Evolutionary conservation across 2,888 invertebrate species (phyloP).

Genomic region (Abscondita cerata): DNA sequence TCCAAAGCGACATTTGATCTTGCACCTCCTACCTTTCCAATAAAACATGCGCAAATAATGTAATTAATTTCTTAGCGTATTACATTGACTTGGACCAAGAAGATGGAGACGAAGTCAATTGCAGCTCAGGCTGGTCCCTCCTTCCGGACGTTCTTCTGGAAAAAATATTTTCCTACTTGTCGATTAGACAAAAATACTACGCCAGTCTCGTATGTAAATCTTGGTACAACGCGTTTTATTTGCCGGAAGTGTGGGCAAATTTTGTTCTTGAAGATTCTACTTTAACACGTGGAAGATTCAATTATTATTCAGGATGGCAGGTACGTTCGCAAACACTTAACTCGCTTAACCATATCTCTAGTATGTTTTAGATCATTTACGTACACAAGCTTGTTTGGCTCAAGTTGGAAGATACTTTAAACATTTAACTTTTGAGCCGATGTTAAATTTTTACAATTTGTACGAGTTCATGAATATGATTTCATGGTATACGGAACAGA

Average conservation of each 20-base stretch:
- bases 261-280: constrained; percentile 77
- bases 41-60: neutral
- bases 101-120: constrained; percentile 55
- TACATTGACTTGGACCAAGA: constrained; percentile 55
- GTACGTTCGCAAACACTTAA: constrained; percentile 46
- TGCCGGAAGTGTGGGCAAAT: constrained; percentile 77
- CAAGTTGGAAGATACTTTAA: constrained; percentile 72
- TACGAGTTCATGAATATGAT: constrained; percentile 85
- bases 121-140: constrained; percentile 68
- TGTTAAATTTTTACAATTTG: constrained; percentile 80
- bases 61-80: constrained; percentile 42
- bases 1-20: too few relatives aligned
- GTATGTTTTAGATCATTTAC: constrained; percentile 75
- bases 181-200: constrained; percentile 73
- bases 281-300: constrained; percentile 76
- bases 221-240: constrained; percentile 75
- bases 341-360: constrained; percentile 52
- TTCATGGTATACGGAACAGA: constrained; percentile 74
- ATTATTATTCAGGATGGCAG: constrained; percentile 84
- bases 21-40: neutral
- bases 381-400: constrained; percentile 74
- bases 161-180: constrained; percentile 72
- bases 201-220: constrained; percentile 72
- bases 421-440: constrained; percentile 73
- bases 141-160: constrained; percentile 78